Percentiles rank a stretch among this genome's conserved stretches.
Conservation (phyloP, 2,113 vertebrate genomes). For the Gopherus evgoodei region DNA sequence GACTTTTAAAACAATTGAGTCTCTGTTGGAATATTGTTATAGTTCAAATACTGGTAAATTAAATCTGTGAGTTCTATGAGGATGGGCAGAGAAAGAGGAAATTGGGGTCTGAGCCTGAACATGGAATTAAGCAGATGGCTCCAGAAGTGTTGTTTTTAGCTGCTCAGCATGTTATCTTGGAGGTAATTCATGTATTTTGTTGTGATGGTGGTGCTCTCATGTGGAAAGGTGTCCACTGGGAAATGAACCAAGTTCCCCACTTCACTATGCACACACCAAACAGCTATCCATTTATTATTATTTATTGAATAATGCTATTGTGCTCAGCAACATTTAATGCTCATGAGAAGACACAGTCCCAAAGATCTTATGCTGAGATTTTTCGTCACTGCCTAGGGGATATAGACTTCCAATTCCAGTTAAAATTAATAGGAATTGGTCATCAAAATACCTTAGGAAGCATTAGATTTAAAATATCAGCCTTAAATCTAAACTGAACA, state of each 20-base stretch:
- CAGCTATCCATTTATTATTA: background rate
- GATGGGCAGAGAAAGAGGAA: background rate
- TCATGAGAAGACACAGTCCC: background rate
- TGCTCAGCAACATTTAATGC: background rate
- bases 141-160: background rate
- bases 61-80: background rate
- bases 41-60: background rate
- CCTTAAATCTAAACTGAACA: background rate
- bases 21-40: background rate
- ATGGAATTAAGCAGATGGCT: background rate
- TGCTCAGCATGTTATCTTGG: background rate
- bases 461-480: background rate
- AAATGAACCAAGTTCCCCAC: background rate
- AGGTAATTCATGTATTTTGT: background rate
- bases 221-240: background rate
- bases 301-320: background rate
- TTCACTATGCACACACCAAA: background rate
- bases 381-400: fast-evolving
- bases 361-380: background rate
- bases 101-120: background rate
- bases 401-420: background rate
- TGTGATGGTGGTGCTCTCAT: background rate
- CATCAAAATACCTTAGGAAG: background rate
- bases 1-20: background rate
- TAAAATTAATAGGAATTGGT: background rate